A percentile compares a stretch with the other conserved stretches of the same genome.
These are phyloP conservation scores for Minunthozetes semirufus DNA, from an alignment of 2,888 invertebrate species.

Conservation along the genomic window DNA sequence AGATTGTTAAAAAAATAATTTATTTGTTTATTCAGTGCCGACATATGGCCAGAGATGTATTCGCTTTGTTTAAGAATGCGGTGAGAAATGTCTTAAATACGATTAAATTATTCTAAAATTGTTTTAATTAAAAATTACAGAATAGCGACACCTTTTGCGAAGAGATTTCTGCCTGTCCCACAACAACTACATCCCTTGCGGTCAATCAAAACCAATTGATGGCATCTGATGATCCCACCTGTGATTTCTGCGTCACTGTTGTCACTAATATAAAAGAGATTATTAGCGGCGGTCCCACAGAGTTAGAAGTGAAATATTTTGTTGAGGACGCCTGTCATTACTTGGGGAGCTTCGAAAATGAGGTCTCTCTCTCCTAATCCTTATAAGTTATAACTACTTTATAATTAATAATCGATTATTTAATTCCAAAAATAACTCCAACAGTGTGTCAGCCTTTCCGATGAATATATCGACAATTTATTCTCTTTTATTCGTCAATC, in stretches of 20 bases:
- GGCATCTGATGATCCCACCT: constrained; percentile 46
- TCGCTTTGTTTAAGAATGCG: background rate
- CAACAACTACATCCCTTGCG: background rate
- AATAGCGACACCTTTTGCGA: background rate
- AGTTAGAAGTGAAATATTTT: constrained; percentile 37
- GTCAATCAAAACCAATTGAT: too few relatives aligned
- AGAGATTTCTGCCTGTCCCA: background rate
- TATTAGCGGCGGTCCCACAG: constrained; percentile 75
- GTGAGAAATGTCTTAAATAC: background rate
- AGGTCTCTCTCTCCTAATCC: too few relatives aligned
- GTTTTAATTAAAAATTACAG: background rate
- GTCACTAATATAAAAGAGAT: constrained; percentile 70
- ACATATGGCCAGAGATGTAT: constrained; percentile 11
- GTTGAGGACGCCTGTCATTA: constrained; percentile 32
- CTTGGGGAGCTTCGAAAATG: constrained; percentile 30
- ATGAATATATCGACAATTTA: constrained; percentile 32
- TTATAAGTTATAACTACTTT: background rate
- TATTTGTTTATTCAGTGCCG: background rate
- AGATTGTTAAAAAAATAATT: too few relatives aligned
- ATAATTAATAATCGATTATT: background rate
- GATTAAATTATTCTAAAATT: background rate
- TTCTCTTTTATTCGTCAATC: constrained; percentile 31
- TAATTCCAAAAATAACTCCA: too few relatives aligned
- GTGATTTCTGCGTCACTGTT: constrained; percentile 76
- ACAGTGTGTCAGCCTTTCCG: constrained; percentile 31